Base-by-base conservation (phyloP, 2,888 invertebrate species). In the Dolichomitus sp. region DNA sequence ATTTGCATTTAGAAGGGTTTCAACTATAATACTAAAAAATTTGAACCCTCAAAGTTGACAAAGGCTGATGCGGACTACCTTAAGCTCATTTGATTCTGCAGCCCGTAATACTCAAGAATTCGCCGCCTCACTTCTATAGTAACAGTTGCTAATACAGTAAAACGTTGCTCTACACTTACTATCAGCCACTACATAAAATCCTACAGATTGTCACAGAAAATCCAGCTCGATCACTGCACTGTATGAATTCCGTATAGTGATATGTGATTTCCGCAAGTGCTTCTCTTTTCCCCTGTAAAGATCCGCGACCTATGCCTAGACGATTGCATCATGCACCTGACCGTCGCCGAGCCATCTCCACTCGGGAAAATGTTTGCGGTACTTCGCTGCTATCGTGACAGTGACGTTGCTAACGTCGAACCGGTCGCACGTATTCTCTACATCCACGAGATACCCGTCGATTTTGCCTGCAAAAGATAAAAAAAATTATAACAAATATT, bases 351-450 rank as follows among this genome's bases (percentile, higher is more conserved):
- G 42, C 48, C 70, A 61, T 70, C 23, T 59, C 48, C 42, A 68
- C 42, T 54, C 70, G 40, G 42, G 11, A 27, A 57, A 27, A 76
- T 59, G 66, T 68, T 30, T 12, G 23, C 50, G 30, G 23, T 57
- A 57, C 14, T 23, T 33, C 12, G 23, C 14, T 30, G 5, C 63
- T 23, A 63, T 52, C 33, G 52, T 40, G 68, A 27, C 33, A 61
- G 65, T 65, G 69, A 80, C 74, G 63, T 75, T 69, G 68, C 45
- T 14, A 79, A 73, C 79, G 54, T 70, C 70, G 75, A 63, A 65
- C 37, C 19, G 65, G 6, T 50, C 70, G 70, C 33, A 70, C 48
- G 37, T 48, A n/a, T 6, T 48, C 14, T 6, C 14, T 6, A 48
- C n/a, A 52, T 42, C 6, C 17, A 17, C 45, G 14, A 12, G n/a